phyloP scores from a whole-genome alignment of 1,140 invertebrate genomes.

The Eciton burchellii region DNA sequence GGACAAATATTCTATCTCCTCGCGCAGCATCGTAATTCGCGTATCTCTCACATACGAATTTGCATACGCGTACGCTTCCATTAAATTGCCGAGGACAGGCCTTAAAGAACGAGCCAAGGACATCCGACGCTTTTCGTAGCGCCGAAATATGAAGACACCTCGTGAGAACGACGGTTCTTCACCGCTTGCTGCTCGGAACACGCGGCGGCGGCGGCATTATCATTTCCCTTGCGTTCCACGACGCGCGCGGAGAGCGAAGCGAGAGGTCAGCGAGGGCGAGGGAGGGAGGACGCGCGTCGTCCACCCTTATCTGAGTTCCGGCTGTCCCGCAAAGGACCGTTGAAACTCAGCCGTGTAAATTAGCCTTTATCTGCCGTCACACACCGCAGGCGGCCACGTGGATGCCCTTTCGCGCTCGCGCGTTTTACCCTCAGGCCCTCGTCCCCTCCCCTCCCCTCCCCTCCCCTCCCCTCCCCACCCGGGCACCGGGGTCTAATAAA shows the following conservation, averaged over 20 bases:
- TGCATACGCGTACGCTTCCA: neutral
- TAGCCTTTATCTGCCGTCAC: constrained; percentile 46
- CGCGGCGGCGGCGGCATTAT: constrained; percentile 4
- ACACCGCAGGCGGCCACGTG: constrained; percentile 33
- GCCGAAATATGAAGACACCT: too few species aligned
- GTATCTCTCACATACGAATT: neutral
- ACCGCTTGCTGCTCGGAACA: too few species aligned
- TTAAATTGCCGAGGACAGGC: neutral
- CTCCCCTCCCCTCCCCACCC: constrained; percentile 24
- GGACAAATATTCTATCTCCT: neutral
- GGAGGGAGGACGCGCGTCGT: neutral
- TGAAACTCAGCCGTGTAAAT: constrained; percentile 40
- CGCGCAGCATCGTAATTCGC: neutral
- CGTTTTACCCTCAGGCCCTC: neutral
- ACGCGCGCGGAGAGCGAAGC: neutral
- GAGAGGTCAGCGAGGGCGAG: constrained; percentile 29
- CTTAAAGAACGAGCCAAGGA: neutral
- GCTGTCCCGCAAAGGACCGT: constrained; percentile 10
- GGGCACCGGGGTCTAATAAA: too few species aligned
- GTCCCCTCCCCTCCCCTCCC: neutral
- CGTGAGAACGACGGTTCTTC: too few species aligned
- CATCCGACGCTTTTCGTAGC: too few species aligned
- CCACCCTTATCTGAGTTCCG: constrained; percentile 17
- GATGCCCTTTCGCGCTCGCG: constrained; percentile 29
- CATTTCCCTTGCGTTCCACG: neutral